Conservation (phyloP, 1,140 invertebrate species). For the Apocrypta bakeri region DNA sequence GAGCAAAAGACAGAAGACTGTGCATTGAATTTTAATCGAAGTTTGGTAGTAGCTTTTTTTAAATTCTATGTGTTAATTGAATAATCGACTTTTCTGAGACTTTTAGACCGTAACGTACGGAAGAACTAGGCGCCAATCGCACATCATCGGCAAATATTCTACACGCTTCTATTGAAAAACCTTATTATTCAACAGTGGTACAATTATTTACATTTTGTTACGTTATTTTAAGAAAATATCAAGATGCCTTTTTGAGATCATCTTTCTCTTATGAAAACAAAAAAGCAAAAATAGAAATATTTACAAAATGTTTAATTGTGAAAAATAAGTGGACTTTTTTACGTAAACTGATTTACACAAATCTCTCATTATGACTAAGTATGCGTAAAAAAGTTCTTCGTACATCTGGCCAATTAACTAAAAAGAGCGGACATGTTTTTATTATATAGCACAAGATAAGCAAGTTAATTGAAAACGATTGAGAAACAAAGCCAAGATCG, state of each 20-base stretch:
- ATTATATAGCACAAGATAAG: constrained; percentile 34
- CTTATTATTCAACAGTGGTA: constrained; percentile 46
- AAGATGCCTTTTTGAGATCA: constrained; percentile 42
- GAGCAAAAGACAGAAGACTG: constrained; percentile 37
- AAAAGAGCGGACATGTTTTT: constrained; percentile 20
- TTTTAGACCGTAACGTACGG: constrained; percentile 35
- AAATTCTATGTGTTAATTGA: background rate
- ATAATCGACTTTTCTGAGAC: constrained; percentile 27
- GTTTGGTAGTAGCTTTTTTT: background rate
- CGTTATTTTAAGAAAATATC: constrained; percentile 51
- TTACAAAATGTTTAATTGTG: constrained; percentile 49
- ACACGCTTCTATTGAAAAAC: constrained; percentile 44
- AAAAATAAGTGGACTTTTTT: constrained; percentile 43
- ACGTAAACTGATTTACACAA: constrained; percentile 44
- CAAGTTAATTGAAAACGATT: constrained; percentile 30
- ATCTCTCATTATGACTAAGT: constrained; percentile 27
- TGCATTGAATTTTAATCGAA: constrained; percentile 39
- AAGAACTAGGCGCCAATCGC: constrained; percentile 36
- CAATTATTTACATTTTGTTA: constrained; percentile 49
- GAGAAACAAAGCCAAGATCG: background rate
- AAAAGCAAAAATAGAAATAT: constrained; percentile 51
- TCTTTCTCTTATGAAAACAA: constrained; percentile 41
- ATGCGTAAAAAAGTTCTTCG: constrained; percentile 44
- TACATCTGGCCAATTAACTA: constrained; percentile 44
- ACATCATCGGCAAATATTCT: constrained; percentile 16